phyloP scores from a whole-genome alignment of 2,797 vertebrate species.

The Microhierax caerulescens region DNA sequence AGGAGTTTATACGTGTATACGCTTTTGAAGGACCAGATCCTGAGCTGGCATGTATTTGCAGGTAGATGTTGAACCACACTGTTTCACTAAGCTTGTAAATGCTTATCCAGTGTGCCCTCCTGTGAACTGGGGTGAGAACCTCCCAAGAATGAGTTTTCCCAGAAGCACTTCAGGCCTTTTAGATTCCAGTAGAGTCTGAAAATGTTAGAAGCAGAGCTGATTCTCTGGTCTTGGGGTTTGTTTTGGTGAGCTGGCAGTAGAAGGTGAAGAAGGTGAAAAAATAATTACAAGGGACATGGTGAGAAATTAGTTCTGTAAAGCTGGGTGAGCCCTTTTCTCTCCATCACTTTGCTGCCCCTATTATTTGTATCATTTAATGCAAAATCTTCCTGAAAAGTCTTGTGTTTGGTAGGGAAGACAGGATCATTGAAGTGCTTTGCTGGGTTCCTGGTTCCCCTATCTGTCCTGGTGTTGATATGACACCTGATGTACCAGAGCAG shows the following conservation, averaged over 20 bases:
- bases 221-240: neutral
- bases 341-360: neutral
- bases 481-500: neutral
- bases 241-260: neutral
- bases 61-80: neutral
- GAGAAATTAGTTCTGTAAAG: neutral
- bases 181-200: neutral
- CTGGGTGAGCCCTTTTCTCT: neutral
- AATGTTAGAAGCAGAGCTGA: neutral
- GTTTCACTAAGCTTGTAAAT: neutral
- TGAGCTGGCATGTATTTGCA: neutral
- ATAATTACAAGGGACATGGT: neutral
- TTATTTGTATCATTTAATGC: neutral
- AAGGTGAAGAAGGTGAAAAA: neutral
- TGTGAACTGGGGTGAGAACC: neutral
- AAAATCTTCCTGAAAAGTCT: neutral
- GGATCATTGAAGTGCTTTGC: neutral
- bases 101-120: neutral
- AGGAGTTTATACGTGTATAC: neutral
- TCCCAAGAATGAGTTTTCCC: neutral
- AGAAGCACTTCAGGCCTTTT: neutral
- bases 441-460: neutral
- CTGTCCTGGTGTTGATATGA: neutral
- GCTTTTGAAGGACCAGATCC: neutral
- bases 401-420: neutral